phyloP scores from a whole-genome alignment of 2,888 invertebrate genomes.

The Adelognathus sp. region DNA sequence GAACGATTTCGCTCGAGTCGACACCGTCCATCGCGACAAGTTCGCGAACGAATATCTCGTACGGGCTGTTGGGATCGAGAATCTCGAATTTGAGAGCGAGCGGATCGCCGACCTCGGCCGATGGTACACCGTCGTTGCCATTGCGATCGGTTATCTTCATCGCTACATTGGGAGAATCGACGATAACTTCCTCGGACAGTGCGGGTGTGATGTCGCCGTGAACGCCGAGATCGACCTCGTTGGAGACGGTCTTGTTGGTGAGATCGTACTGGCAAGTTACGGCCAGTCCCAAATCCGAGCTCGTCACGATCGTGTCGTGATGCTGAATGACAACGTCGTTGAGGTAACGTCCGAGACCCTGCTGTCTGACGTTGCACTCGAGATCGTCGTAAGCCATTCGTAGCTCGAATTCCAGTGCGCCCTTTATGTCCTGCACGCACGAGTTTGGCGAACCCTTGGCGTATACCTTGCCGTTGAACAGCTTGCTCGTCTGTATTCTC shows the following conservation, averaged over 20 bases:
- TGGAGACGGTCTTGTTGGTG: conserved; percentile 96
- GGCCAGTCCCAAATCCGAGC: conserved; percentile 95
- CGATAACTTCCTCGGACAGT: conserved; percentile 94
- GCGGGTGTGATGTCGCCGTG: conserved; percentile 94
- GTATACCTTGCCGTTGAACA: conserved; percentile 97
- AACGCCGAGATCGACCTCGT: conserved; percentile 94
- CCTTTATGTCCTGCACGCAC: conserved; percentile 94
- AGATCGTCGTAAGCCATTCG: conserved; percentile 96
- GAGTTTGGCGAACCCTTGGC: conserved; percentile 97
- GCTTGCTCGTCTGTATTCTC: conserved; percentile 93
- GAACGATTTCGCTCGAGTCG: conserved; percentile 94
- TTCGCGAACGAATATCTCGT: conserved; percentile 97
- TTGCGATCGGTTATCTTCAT: conserved; percentile 95
- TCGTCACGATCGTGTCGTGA: conserved; percentile 97
- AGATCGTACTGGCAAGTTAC: conserved; percentile 97
- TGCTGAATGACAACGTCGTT: conserved; percentile 97
- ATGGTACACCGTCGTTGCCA: conserved; percentile 91
- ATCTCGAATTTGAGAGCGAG: conserved; percentile 95
- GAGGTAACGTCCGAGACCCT: conserved; percentile 92
- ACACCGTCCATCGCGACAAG: conserved; percentile 97
- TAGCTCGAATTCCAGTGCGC: conserved; percentile 94
- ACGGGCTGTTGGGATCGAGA: conserved; percentile 95
- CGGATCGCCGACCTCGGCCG: conserved; percentile 96
- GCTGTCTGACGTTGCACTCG: conserved; percentile 95
- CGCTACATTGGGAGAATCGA: conserved; percentile 96